phyloP scores from a whole-genome alignment of 2,888 invertebrate genomes.

The Dryadula phaetusa region DNA sequence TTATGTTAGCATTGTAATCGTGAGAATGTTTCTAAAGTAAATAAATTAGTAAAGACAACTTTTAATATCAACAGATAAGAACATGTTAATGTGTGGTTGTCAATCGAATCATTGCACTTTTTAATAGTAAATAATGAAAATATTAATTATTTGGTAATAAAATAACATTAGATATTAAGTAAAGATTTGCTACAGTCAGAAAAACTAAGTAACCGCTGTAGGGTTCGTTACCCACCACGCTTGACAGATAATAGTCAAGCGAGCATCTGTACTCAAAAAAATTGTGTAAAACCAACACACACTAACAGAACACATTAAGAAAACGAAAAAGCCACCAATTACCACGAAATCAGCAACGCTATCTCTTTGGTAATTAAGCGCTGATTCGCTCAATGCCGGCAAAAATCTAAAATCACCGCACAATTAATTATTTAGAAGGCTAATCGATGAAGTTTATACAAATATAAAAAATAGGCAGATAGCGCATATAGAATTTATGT shows the following conservation, averaged over 20 bases:
- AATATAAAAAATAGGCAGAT: background rate
- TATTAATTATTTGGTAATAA: background rate
- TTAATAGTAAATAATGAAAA: no score
- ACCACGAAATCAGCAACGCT: conserved; percentile 21
- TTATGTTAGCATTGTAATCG: no score
- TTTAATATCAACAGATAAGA: no score
- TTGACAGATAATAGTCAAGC: background rate
- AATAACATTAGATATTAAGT: background rate
- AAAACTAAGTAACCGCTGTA: background rate
- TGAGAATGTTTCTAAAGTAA: no score
- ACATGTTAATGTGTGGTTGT: no score
- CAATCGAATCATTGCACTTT: no score
- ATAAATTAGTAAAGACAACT: no score
- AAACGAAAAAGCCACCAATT: conserved; percentile 19
- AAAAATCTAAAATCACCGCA: conserved; percentile 20
- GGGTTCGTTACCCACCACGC: background rate
- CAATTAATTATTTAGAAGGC: conserved; percentile 10
- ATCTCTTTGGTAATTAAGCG: conserved; percentile 15
- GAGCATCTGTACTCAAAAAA: background rate
- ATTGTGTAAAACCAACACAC: background rate
- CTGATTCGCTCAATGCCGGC: conserved; percentile 6
- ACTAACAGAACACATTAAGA: background rate
- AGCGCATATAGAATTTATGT: no score
- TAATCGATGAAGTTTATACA: background rate
- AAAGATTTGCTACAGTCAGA: background rate